A percentile compares a stretch with the other conserved stretches of the same genome.
These are phyloP conservation scores for Stenchaetothrips biformis DNA, from an alignment of 2,888 invertebrate species.

Conservation along the genomic window DNA sequence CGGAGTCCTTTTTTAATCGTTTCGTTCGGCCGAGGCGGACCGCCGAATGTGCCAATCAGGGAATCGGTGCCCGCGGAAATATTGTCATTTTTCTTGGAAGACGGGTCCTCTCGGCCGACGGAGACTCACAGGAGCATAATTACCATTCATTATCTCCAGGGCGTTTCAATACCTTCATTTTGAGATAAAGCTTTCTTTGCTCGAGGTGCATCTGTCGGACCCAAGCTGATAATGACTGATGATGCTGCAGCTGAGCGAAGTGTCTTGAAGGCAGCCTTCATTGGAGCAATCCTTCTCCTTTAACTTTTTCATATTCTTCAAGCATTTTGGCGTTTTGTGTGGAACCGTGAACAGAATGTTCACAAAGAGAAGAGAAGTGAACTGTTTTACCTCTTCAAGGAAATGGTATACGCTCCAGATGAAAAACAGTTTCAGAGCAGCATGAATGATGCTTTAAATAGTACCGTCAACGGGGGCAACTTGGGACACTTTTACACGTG, in stretches of 20 bases:
- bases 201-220: not conserved
- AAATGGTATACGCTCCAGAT: not conserved
- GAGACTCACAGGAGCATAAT: too few relatives aligned
- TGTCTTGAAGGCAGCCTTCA: not conserved
- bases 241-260: not conserved
- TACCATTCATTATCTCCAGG: not conserved
- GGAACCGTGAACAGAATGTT: not conserved
- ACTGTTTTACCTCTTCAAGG: not conserved
- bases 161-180: too few relatives aligned
- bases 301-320: not conserved
- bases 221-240: not conserved
- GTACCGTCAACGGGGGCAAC: too few relatives aligned
- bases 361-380: not conserved
- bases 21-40: too few relatives aligned
- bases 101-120: too few relatives aligned
- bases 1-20: too few relatives aligned
- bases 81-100: too few relatives aligned
- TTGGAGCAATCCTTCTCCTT: not conserved
- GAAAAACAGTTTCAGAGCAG: not conserved
- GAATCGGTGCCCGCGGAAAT: too few relatives aligned
- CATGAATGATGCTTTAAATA: not conserved
- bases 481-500: too few relatives aligned
- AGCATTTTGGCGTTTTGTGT: conserved; percentile 3
- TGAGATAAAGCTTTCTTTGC: not conserved
- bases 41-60: too few relatives aligned